Conservation (phyloP, 2,113 vertebrate genomes). For the Bagarius yarrelli region DNA sequence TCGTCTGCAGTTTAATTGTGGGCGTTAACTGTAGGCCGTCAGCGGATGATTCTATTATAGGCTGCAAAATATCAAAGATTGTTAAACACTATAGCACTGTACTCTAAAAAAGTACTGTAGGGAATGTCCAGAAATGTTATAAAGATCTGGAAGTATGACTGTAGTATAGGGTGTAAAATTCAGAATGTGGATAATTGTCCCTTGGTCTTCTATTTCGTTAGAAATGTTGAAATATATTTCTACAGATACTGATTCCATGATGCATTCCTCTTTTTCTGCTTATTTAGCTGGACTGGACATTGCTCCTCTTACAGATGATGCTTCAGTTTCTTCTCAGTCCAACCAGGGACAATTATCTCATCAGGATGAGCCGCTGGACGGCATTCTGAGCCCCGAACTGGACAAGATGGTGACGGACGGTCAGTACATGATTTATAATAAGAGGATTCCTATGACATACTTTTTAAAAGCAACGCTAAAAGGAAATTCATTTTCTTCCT, state of each 20-base stretch:
- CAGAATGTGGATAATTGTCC: not conserved
- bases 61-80: too few relatives aligned
- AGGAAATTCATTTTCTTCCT: conserved; percentile 38
- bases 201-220: not conserved
- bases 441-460: not conserved
- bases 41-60: too few relatives aligned
- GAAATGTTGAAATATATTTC: not conserved
- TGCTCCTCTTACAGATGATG: conserved; percentile 77
- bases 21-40: too few relatives aligned
- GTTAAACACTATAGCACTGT: too few relatives aligned
- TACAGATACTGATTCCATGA: conserved; percentile 13
- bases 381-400: conserved; percentile 95
- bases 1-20: not conserved
- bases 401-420: conserved; percentile 99
- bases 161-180: too few relatives aligned
- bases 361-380: conserved; percentile 88
- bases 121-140: too few relatives aligned
- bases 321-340: conserved; percentile 73
- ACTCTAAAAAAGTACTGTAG: too few relatives aligned
- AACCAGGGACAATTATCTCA: conserved; percentile 77
- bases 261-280: conserved; percentile 44
- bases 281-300: conserved; percentile 83
- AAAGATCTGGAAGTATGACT: too few relatives aligned
- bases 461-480: not conserved
- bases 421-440: conserved; percentile 63